Conservation (phyloP, 1,140 invertebrate genomes). For the Eulimnadia texana region DNA sequence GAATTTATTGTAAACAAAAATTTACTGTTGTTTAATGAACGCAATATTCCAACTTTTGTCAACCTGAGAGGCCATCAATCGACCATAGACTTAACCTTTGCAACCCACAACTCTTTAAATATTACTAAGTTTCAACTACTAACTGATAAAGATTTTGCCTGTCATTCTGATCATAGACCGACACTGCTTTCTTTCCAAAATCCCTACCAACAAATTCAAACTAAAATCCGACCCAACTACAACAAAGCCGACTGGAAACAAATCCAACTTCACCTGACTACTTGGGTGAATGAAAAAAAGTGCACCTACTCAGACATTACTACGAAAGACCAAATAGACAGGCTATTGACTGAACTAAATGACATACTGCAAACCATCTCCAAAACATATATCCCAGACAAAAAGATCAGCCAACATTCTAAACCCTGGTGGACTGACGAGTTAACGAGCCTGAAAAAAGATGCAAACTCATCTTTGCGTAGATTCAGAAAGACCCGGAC, state of each 20-base stretch:
- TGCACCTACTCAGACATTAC: neutral
- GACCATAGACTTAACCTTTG: neutral
- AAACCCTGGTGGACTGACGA: neutral
- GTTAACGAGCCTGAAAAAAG: neutral
- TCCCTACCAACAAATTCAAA: no score
- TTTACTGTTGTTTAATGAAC: no score
- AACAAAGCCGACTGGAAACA: neutral
- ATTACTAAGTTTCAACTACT: neutral
- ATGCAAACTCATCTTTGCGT: neutral
- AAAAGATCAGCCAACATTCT: neutral
- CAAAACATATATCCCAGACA: neutral
- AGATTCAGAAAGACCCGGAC: neutral
- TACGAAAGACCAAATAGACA: neutral
- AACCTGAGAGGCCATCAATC: neutral
- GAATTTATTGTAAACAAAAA: no score
- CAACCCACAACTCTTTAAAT: neutral
- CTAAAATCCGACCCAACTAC: neutral
- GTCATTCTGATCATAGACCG: conserved; percentile 1
- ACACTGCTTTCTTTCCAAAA: neutral
- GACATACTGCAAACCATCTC: neutral
- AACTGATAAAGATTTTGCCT: neutral
- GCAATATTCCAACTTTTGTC: no score
- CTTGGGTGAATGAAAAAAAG: neutral
- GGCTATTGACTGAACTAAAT: neutral
- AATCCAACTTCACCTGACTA: neutral